phyloP scores from a whole-genome alignment of 2,888 invertebrate genomes.

The Clistopyga incitator region DNA sequence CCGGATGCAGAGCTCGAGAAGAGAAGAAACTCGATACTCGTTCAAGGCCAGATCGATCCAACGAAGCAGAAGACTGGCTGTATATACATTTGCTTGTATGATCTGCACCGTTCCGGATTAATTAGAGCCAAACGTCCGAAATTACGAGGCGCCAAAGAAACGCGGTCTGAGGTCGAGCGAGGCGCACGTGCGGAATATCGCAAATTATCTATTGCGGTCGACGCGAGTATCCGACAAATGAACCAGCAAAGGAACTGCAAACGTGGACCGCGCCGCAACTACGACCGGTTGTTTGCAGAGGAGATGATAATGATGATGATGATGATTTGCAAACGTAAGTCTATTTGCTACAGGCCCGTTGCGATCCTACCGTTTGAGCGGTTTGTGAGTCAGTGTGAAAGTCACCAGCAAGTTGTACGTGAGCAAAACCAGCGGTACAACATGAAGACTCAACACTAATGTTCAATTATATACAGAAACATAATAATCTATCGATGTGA shows the following conservation, averaged over 20 bases:
- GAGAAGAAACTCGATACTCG: constrained; percentile 13
- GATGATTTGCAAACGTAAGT: not conserved
- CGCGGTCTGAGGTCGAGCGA: constrained; percentile 29
- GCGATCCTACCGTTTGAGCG: not conserved
- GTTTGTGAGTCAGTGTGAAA: not conserved
- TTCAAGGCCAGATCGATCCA: constrained; percentile 17
- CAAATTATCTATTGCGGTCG: constrained; percentile 37
- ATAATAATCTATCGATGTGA: not conserved
- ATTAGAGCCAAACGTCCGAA: constrained; percentile 55
- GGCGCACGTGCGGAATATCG: constrained; percentile 44
- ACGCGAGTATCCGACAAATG: constrained; percentile 40
- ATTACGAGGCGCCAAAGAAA: constrained; percentile 32
- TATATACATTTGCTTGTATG: constrained; percentile 18
- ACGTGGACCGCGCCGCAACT: not conserved
- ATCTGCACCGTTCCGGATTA: constrained; percentile 39
- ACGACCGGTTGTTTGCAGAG: not conserved
- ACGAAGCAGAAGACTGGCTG: not conserved
- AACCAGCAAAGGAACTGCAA: constrained; percentile 8
- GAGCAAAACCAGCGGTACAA: not conserved
- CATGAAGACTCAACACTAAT: not conserved
- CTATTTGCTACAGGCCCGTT: not conserved
- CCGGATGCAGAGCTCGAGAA: constrained; percentile 15
- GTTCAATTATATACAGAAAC: not conserved
- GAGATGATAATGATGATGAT: not conserved
- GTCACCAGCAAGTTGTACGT: not conserved